Evolutionary conservation across 2,888 invertebrate species (phyloP), one percentile per base, ranked within the genome.

Genomic region (Drosophila monieri): DNA sequence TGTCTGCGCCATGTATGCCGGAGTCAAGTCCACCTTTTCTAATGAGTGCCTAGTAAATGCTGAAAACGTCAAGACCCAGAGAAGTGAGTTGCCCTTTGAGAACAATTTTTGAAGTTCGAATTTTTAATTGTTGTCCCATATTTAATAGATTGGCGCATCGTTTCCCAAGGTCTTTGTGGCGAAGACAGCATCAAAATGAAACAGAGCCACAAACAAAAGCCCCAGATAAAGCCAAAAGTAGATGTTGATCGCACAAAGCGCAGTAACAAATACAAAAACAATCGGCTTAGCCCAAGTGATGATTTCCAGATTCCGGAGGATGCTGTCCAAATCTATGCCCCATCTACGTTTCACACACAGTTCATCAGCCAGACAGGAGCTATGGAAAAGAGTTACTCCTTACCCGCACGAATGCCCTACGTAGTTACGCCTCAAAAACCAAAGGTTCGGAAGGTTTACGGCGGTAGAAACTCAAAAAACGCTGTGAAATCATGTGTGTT

Each of bases 11-110:
- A 74, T 64, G 44, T 88, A 88, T 14, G 74, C 80, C 10, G 89
- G 85, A 9, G 90, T 89, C 1, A 89, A 89, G 73, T 88, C 89
- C 8, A 89, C 88, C 47, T 89, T 89, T 57, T 73, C 66, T 65
- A 89, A 89, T 46, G 89, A 89, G 72, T 89, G 89, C 14, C 60
- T 88, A 41, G 79, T 89, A 5, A 81, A 88, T 43, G 87, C 88
- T 6, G 89, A 89, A 73, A 89, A 89, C 57, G 69, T 84, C 1
- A 74, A 79, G 47, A 85, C 78, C 4, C 58, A 76, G n/a, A 77
- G 85, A 75, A 81, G 89, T 89, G 64, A 21, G 78, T 43, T 2
- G 6, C 6, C 5, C 9, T 35, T 6, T n/a, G n/a, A 4, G n/a
- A 6, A 14, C 12, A 18, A 37, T 53, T 9, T 18, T 25, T n/a